Percentiles rank a stretch among this genome's conserved stretches.
phyloP scores from a whole-genome alignment of 1,140 invertebrate species.

The Prorops nasuta region DNA sequence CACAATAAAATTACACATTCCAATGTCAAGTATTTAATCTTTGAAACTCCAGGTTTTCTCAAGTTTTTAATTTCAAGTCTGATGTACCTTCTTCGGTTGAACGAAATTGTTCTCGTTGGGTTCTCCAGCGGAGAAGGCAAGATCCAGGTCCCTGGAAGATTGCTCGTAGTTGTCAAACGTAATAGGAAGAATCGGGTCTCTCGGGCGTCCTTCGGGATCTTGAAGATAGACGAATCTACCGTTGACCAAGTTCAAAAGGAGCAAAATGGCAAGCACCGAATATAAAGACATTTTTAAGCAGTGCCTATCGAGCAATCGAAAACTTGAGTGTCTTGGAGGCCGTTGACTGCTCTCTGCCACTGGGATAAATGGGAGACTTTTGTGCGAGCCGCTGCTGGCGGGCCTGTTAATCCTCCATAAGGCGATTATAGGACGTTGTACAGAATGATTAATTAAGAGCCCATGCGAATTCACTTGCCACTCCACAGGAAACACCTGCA shows the following conservation, averaged over 20 bases:
- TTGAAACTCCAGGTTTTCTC: no score
- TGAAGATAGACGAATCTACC: conserved; percentile 32
- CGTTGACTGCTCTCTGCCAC: not conserved
- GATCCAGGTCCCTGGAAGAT: conserved; percentile 40
- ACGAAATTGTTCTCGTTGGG: conserved; percentile 15
- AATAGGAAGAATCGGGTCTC: conserved; percentile 17
- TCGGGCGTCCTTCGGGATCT: conserved; percentile 10
- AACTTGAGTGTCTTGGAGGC: no score
- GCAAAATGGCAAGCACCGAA: no score
- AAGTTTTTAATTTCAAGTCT: no score
- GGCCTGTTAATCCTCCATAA: conserved; percentile 35
- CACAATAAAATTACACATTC: no score
- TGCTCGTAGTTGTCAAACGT: conserved; percentile 26
- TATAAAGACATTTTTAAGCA: no score
- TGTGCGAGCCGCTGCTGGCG: conserved; percentile 16
- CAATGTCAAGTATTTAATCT: no score
- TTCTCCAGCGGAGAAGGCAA: conserved; percentile 36
- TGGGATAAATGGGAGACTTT: no score
- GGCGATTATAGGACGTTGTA: conserved; percentile 30
- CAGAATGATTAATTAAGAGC: conserved; percentile 21
- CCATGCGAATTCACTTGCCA: no score
- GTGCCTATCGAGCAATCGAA: no score
- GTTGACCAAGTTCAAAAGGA: conserved; percentile 10
- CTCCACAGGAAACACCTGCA: no score
- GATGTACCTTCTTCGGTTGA: no score